phyloP scores from a whole-genome alignment of 1,140 invertebrate species.

The Sminthurides bifidus region DNA sequence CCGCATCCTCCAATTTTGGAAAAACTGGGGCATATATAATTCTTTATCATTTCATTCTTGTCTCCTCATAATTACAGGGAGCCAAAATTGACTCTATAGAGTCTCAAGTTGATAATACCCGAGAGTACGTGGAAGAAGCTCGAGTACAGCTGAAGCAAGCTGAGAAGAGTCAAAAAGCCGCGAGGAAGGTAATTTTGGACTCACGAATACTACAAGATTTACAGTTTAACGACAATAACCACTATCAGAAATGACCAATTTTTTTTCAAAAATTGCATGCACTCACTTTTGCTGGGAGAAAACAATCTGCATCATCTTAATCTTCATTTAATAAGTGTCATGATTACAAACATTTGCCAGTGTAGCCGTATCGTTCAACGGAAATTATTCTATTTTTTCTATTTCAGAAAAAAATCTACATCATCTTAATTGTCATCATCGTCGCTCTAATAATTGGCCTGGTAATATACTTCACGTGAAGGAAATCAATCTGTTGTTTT shows the following conservation, averaged over 20 bases:
- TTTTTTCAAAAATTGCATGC: no score
- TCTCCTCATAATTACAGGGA: slow-evolving; percentile 30
- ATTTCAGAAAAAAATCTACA: slow-evolving; percentile 31
- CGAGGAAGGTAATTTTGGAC: slow-evolving; percentile 43
- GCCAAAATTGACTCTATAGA: slow-evolving; percentile 36
- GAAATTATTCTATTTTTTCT: no score
- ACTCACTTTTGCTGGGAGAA: neutral
- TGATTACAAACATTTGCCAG: no score
- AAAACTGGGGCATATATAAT: no score
- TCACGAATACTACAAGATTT: no score
- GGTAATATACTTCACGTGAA: slow-evolving; percentile 18
- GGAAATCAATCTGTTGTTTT: no score
- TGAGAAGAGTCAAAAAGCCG: slow-evolving; percentile 43
- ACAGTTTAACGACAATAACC: no score
- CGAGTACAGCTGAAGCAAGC: slow-evolving; percentile 52
- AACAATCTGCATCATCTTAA: neutral
- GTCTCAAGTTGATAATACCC: slow-evolving; percentile 33
- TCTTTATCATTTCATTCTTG: no score
- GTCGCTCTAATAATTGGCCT: slow-evolving; percentile 16
- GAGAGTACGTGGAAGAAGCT: slow-evolving; percentile 35
- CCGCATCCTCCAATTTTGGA: neutral
- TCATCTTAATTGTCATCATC: slow-evolving; percentile 20
- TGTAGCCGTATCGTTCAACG: no score
- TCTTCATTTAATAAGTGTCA: neutral
- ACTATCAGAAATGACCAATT: no score